Evolutionary conservation across 2,113 vertebrate species (phyloP).

Genomic region (Ciconia stormi): DNA sequence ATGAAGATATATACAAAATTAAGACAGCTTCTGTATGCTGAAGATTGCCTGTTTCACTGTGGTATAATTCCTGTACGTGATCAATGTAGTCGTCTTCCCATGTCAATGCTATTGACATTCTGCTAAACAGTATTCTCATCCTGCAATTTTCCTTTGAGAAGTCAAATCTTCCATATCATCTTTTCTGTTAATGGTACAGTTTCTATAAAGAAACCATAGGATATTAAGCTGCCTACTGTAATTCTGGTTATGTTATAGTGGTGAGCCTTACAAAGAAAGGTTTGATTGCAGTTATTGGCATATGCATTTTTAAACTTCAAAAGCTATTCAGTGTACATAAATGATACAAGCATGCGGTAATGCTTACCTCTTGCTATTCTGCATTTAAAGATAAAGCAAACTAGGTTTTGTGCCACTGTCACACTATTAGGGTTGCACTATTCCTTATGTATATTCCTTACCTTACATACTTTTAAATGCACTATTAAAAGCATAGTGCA

Average conservation of each 20-base stretch:
- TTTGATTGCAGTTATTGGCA: neutral
- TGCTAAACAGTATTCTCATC: neutral
- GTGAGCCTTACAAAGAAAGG: neutral
- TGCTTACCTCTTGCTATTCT: neutral
- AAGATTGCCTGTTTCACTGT: neutral
- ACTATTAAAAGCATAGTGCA: neutral
- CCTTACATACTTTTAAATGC: neutral
- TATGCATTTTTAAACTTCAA: neutral
- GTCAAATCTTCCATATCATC: neutral
- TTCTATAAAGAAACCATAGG: neutral
- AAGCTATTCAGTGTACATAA: neutral
- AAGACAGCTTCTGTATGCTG: neutral
- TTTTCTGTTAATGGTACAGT: neutral
- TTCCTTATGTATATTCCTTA: neutral
- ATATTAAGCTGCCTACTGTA: neutral
- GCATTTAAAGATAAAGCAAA: neutral
- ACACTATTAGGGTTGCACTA: neutral
- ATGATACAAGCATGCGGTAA: neutral
- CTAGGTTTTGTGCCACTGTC: neutral
- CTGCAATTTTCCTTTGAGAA: neutral
- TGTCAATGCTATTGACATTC: neutral
- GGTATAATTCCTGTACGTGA: neutral
- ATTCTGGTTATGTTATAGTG: neutral
- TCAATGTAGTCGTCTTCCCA: neutral
- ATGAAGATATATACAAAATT: neutral